A percentile compares a stretch with the other conserved stretches of the same genome.
Evolutionary conservation across 2,888 invertebrate genomes (phyloP).

Genomic region (Euzophera pinguis): DNA sequence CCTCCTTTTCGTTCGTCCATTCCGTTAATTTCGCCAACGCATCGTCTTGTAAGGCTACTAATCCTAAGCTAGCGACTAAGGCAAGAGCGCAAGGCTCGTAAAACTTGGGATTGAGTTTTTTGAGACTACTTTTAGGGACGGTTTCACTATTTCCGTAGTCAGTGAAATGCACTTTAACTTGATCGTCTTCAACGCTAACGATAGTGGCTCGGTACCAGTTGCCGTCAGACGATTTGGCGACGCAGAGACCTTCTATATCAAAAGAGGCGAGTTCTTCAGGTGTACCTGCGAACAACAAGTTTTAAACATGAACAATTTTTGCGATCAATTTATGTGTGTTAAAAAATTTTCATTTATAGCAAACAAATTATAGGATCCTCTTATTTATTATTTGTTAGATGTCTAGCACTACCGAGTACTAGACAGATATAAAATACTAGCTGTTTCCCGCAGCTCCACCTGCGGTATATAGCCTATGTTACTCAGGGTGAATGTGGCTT

Average conservation of each 20-base stretch:
- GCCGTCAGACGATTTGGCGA: constrained; percentile 80
- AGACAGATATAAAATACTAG: too few relatives aligned
- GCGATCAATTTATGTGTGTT: too few relatives aligned
- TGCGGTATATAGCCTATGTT: too few relatives aligned
- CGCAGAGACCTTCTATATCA: constrained; percentile 79
- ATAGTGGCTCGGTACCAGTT: constrained; percentile 87
- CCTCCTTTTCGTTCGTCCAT: constrained; percentile 71
- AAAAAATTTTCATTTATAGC: too few relatives aligned
- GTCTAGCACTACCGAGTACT: too few relatives aligned
- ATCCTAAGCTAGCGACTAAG: constrained; percentile 57
- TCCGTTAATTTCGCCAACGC: constrained; percentile 53
- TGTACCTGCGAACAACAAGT: constrained; percentile 41
- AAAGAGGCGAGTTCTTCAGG: constrained; percentile 60
- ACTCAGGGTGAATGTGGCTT: too few relatives aligned
- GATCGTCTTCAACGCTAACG: constrained; percentile 55
- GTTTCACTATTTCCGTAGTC: constrained; percentile 87
- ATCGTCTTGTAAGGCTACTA: constrained; percentile 60
- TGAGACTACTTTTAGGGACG: constrained; percentile 64
- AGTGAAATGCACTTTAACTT: constrained; percentile 77
- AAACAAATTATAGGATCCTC: too few relatives aligned
- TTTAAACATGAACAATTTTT: too few relatives aligned
- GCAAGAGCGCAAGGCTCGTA: constrained; percentile 61
- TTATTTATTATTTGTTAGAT: too few relatives aligned
- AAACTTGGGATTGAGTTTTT: constrained; percentile 69
- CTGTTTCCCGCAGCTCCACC: too few relatives aligned